phyloP scores from a whole-genome alignment of 1,140 invertebrate species.

The Belonocnema kinseyi region DNA sequence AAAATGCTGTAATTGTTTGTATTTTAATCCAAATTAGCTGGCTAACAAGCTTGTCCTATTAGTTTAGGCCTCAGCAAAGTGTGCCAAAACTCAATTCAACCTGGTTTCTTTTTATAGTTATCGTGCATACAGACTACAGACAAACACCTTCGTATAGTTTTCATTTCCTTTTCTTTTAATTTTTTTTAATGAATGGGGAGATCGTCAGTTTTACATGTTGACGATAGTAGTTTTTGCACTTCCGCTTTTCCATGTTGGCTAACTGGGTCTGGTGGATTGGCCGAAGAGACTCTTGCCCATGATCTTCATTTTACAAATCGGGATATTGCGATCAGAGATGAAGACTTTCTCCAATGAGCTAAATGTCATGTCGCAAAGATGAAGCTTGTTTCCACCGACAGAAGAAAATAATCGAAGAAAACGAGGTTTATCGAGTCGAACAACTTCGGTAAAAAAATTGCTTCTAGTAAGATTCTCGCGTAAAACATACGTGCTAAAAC shows the following conservation, averaged over 20 bases:
- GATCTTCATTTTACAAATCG: slow-evolving; percentile 43
- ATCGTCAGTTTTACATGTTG: too few species aligned
- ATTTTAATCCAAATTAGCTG: too few species aligned
- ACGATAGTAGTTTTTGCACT: not conserved
- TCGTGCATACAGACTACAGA: too few species aligned
- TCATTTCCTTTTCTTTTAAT: too few species aligned
- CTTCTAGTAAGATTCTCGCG: slow-evolving; percentile 1
- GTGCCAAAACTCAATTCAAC: too few species aligned
- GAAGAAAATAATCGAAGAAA: slow-evolving; percentile 25
- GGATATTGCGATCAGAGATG: slow-evolving; percentile 40
- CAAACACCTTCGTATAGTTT: too few species aligned
- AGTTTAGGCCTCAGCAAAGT: too few species aligned
- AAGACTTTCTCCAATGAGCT: slow-evolving; percentile 54
- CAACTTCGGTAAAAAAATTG: slow-evolving; percentile 26
- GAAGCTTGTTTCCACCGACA: slow-evolving; percentile 23
- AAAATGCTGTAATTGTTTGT: too few species aligned
- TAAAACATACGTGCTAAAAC: not conserved
- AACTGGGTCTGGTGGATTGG: slow-evolving; percentile 49
- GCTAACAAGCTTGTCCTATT: too few species aligned
- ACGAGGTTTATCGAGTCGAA: slow-evolving; percentile 33
- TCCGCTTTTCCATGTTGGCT: slow-evolving; percentile 29
- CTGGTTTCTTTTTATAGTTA: too few species aligned
- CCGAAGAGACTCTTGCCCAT: slow-evolving; percentile 41
- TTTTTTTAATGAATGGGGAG: too few species aligned
- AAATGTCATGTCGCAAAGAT: slow-evolving; percentile 46